Percentiles rank a stretch among this genome's conserved stretches.
phyloP scores from a whole-genome alignment of 2,888 invertebrate genomes.

The Marasmarcha lunaedactyla region DNA sequence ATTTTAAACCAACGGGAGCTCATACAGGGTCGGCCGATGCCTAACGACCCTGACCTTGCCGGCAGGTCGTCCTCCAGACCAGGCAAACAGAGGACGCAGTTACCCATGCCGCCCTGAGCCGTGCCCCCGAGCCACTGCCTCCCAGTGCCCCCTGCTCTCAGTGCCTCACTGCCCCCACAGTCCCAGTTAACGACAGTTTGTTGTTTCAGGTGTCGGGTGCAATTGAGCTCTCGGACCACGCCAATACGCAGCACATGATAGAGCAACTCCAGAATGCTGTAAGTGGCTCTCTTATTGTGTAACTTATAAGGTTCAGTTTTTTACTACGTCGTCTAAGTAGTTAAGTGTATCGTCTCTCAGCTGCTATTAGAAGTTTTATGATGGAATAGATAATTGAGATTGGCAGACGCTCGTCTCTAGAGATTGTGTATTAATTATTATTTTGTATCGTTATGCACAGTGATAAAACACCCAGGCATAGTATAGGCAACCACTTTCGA shows the following conservation, averaged over 20 bases:
- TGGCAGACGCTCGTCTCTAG: too few relatives aligned
- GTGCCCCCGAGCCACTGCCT: too few relatives aligned
- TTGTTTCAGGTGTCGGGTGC: conserved; percentile 52
- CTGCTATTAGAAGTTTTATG: too few relatives aligned
- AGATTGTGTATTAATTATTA: too few relatives aligned
- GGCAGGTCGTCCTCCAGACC: background rate
- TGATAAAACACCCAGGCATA: too few relatives aligned
- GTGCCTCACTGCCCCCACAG: background rate
- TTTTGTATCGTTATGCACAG: too few relatives aligned
- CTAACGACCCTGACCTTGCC: background rate
- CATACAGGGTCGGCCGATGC: background rate
- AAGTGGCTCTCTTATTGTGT: conserved; percentile 20
- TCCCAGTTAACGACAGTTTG: background rate
- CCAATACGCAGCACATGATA: conserved; percentile 45
- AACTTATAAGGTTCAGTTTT: conserved; percentile 2
- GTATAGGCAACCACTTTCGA: too few relatives aligned
- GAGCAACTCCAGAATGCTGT: conserved; percentile 49
- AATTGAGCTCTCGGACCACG: conserved; percentile 47
- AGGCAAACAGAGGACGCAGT: background rate
- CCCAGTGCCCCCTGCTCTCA: too few relatives aligned
- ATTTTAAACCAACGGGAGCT: background rate
- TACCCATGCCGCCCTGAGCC: background rate
- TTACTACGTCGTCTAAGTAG: too few relatives aligned
- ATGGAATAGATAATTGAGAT: too few relatives aligned
- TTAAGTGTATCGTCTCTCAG: too few relatives aligned